Base-by-base conservation (phyloP, 2,888 invertebrate species). In the Sphaerophoria rueppellii region DNA sequence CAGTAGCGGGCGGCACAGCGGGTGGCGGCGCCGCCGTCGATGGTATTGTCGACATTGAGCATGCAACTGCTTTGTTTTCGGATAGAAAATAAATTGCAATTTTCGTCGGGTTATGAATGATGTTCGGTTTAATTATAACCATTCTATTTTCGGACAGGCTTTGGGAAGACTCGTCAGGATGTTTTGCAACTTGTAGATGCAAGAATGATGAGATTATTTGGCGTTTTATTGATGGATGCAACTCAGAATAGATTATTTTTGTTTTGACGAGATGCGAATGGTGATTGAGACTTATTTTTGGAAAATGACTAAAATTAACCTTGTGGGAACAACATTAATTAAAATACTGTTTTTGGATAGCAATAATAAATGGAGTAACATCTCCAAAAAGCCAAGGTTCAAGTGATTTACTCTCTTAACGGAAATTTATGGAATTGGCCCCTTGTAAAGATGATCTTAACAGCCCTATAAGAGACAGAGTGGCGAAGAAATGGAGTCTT, bases 31-130 rank as follows among this genome's bases (percentile, higher is more conserved):
- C n/a, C 32, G 4, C 32, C 14, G n/a, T 0, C n/a, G 5, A n/a
- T 46, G n/a, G 32, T 34, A 14, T 7, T 35, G 11, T 32, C 34
- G 48, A 40, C 24, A 58, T 48, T 65, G 50, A 50, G 37, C 16
- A 48, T 50, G 65, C 50, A 50, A 35, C 16, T 24, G 32, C 48
- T 48, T 63, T 63, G 63, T 63, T 63, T 63, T 63, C 34, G 34
- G 14, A 34, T 48, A 63, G 63, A 63, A 48, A 63, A 48, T 35
- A 61, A 46, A 61, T 43, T 37, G 37, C 35, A 12, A 60, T n/a
- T 32, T 46, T 61, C 7, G 24, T 2, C 6, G 9, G 14, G 40
- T 58, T 58, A 58, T 24, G 24, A 24, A 43, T 12, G 46, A 63
- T 63, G 34, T 63, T 2, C 61, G 34, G 46, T 34, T 63, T 35